Percentiles rank a stretch among this genome's conserved stretches.
Conservation (phyloP, 2,797 vertebrate species). For the Brotogeris chrysoptera region DNA sequence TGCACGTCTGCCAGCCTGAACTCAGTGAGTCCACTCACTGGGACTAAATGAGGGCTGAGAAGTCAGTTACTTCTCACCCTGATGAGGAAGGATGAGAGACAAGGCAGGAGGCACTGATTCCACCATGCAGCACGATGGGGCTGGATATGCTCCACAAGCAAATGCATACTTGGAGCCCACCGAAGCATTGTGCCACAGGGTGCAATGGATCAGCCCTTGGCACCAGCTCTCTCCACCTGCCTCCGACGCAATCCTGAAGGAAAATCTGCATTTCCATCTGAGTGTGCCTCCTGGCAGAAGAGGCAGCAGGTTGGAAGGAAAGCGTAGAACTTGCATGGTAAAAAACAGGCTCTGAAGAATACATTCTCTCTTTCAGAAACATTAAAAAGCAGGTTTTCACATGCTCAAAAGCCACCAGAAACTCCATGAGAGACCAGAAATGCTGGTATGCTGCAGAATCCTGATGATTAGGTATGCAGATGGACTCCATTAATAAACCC, state of each 20-base stretch:
- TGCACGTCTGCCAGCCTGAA: background rate
- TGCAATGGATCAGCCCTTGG: background rate
- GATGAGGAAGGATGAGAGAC: background rate
- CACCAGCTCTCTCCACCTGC: background rate
- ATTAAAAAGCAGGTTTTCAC: background rate
- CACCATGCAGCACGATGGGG: background rate
- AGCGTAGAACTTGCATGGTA: background rate
- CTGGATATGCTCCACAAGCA: fast-evolving
- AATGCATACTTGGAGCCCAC: background rate
- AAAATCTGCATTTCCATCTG: background rate
- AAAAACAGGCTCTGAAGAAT: background rate
- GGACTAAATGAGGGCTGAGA: background rate
- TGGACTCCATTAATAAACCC: slow-evolving; percentile 13
- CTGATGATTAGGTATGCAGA: slow-evolving; percentile 37
- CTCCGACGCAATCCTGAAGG: background rate
- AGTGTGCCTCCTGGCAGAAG: background rate
- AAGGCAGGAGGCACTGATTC: background rate
- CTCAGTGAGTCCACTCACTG: fast-evolving
- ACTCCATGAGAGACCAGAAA: slow-evolving; percentile 3
- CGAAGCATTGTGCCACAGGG: fast-evolving
- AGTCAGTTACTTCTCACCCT: background rate
- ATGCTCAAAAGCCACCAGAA: background rate
- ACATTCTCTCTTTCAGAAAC: background rate
- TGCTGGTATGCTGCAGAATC: background rate
- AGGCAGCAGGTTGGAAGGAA: background rate